These are phyloP conservation scores for Jacana jacana DNA, from an alignment of 2,113 vertebrate species.

Conservation along the genomic window DNA sequence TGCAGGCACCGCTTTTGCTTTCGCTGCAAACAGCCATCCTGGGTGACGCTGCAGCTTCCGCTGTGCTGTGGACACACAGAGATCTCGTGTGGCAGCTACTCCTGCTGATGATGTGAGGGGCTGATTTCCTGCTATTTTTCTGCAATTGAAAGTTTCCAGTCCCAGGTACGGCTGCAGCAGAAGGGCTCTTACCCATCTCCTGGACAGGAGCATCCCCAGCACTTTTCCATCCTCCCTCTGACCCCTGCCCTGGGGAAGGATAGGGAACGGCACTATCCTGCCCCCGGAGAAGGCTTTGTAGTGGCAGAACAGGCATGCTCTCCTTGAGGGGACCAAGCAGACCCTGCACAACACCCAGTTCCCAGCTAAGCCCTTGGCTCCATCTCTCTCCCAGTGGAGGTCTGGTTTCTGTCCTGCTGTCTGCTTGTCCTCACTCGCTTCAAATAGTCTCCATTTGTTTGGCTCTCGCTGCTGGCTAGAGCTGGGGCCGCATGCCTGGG, in stretches of 20 bases:
- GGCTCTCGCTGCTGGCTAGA: constrained; percentile 1
- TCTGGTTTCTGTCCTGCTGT: constrained; percentile 44
- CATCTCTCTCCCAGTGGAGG: background rate
- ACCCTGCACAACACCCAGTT: background rate
- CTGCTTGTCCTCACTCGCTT: constrained; percentile 8
- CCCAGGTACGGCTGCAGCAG: background rate
- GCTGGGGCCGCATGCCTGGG: constrained; percentile 19
- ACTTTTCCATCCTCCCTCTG: background rate
- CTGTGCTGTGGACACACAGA: background rate
- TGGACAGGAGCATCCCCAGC: background rate
- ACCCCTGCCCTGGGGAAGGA: background rate
- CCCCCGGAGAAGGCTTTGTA: accelerated
- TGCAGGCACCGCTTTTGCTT: background rate
- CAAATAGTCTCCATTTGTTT: constrained; percentile 56
- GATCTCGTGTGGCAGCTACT: background rate
- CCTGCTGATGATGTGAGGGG: background rate
- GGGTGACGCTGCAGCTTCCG: background rate
- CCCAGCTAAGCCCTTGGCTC: constrained; percentile 51
- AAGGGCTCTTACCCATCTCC: background rate
- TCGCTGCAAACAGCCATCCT: accelerated
- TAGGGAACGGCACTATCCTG: background rate
- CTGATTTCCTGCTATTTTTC: background rate
- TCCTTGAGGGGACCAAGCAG: accelerated
- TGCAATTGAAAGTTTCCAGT: background rate
- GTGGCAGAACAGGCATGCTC: background rate